Conservation (phyloP, 37 sponge, comb jelly and placozoan genomes). For the Haliclona indistincta region DNA sequence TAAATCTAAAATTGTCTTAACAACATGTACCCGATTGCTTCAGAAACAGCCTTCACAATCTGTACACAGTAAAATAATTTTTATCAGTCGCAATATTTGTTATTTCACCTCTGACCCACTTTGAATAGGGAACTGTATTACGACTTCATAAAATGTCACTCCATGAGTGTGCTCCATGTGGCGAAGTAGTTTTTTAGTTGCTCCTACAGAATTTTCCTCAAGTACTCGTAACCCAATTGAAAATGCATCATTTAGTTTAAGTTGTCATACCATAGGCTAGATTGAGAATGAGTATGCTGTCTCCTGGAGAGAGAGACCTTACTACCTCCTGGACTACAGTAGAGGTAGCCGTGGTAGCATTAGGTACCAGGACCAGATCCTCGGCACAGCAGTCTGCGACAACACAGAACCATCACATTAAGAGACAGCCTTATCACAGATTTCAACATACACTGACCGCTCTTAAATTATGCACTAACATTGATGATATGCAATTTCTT, state of each 20-base stretch:
- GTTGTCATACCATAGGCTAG: constrained; percentile 61
- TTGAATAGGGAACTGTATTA: constrained; percentile 44
- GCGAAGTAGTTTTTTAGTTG: constrained; percentile 49
- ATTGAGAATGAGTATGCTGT: constrained; percentile 65
- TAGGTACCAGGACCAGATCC: constrained; percentile 77
- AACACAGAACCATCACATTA: background rate
- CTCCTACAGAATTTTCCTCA: constrained; percentile 4
- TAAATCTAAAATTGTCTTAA: background rate
- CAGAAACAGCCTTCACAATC: constrained; percentile 23
- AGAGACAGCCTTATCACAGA: background rate
- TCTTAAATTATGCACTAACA: too few relatives aligned
- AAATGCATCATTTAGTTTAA: too few relatives aligned
- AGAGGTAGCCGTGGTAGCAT: constrained; percentile 71
- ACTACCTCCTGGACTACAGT: constrained; percentile 57
- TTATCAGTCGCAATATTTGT: background rate
- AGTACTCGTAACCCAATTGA: background rate
- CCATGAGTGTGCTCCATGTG: constrained; percentile 5
- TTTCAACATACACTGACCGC: too few relatives aligned
- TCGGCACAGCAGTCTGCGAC: constrained; percentile 44
- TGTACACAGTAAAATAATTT: background rate
- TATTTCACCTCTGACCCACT: constrained; percentile 9
- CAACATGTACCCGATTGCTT: constrained; percentile 2
- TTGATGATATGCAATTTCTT: background rate
- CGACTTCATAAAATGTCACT: constrained; percentile 28
- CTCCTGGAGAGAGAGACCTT: constrained; percentile 49